Evolutionary conservation across 2,888 invertebrate species (phyloP).

Genomic region (Agyllia agylla): DNA sequence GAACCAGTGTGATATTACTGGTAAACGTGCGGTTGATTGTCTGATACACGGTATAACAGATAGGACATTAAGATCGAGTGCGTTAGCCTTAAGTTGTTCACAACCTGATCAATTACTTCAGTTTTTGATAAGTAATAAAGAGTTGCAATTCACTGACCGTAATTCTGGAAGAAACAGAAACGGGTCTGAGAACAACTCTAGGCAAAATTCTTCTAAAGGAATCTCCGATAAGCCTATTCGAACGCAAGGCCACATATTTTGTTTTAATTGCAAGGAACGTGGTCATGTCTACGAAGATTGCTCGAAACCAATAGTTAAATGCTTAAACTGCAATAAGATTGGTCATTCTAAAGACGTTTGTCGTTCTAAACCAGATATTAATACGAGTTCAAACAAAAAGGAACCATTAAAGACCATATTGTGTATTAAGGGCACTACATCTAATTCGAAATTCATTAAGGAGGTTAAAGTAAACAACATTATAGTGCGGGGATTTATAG

Average conservation of each 20-base stretch:
- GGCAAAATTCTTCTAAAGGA: neutral
- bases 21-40: neutral
- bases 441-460: neutral
- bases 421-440: neutral
- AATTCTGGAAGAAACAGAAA: neutral
- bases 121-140: neutral
- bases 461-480: neutral
- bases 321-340: neutral
- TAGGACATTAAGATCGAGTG: neutral
- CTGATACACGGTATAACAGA: neutral
- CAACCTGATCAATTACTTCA: neutral
- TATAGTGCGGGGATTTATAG: too few relatives aligned
- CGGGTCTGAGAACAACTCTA: neutral
- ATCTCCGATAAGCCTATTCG: neutral
- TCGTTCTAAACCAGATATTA: neutral
- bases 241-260: neutral
- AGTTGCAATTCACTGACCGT: neutral
- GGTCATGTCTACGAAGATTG: neutral
- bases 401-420: neutral
- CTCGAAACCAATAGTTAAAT: neutral
- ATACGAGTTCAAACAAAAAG: neutral
- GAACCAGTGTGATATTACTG: neutral
- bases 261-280: neutral
- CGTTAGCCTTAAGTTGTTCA: constrained; percentile 7
- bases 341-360: neutral